Conservation (phyloP, 37 sponge, comb jelly and placozoan species). For the Diacarnus erythraeanus region DNA sequence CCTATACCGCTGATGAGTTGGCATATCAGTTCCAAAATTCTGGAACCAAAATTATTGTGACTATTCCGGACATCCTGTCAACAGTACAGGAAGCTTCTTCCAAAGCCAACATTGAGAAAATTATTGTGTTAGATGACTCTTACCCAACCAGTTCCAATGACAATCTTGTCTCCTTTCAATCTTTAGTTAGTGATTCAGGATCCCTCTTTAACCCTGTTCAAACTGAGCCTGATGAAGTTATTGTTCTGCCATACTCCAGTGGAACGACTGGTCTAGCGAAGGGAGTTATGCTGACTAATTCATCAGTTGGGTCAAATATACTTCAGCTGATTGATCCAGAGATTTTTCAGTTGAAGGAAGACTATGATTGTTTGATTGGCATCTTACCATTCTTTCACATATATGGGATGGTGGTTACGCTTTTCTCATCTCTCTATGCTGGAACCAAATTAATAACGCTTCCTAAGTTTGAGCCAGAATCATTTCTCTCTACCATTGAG, state of each 20-base stretch:
- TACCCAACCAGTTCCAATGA: neutral
- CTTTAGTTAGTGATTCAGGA: conserved; percentile 51
- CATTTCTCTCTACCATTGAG: conserved; percentile 29
- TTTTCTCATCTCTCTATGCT: conserved; percentile 39
- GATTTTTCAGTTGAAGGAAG: neutral
- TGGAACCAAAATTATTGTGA: conserved; percentile 54
- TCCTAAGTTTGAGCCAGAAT: neutral
- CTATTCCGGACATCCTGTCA: conserved; percentile 45
- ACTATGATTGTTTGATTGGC: neutral
- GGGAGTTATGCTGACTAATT: conserved; percentile 87
- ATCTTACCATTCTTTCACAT: conserved; percentile 62
- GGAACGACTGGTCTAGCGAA: conserved; percentile 94
- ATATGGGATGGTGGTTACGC: conserved; percentile 65
- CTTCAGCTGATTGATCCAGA: neutral
- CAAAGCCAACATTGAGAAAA: conserved; percentile 15
- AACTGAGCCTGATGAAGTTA: conserved; percentile 38
- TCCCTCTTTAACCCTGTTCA: conserved; percentile 44
- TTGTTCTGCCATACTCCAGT: conserved; percentile 83
- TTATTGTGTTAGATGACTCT: conserved; percentile 44
- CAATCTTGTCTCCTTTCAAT: conserved; percentile 27
- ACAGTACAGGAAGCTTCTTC: conserved; percentile 49
- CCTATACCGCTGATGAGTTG: conserved; percentile 73
- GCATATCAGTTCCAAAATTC: conserved; percentile 71
- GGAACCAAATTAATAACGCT: conserved; percentile 52
- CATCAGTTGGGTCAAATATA: conserved; percentile 2